Base-by-base conservation (phyloP, 2,113 vertebrate species). In the Jacana jacana region DNA sequence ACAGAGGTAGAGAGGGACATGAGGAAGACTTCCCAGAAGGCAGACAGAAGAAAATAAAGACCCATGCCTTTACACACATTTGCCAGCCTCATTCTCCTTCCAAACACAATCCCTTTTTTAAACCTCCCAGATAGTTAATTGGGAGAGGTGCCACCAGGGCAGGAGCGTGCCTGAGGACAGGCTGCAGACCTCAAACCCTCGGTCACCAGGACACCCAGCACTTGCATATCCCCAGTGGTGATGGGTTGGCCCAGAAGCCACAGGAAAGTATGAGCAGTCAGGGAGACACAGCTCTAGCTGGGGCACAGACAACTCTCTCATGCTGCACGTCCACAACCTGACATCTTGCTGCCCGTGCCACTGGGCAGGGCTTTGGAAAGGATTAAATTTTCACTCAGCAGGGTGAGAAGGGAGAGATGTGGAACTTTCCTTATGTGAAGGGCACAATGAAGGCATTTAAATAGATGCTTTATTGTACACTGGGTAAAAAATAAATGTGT, bases 211-310 rank as follows among this genome's bases (percentile, higher is more conserved):
- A 55, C 40, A 35, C 9, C 8, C 44, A 8, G 46, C 3, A 5
- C 33, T 68, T 11, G 4, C 7, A 33, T 16, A 31, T 28, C 65
- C 40, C 20, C 64, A 35, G 8, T 13, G 27, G 14, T 7, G n/a
- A 58, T 9, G 14, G 24, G 24, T 2, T 81, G 33, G 20, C 24
- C 37, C 28, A 13, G 37, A 64, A 55, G 40, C 11, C 19, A 15
- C 0, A 0, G 46, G 1, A 3, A 2, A 5, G 73, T 3, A 0
- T 0, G 3, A 69, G 61, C 51, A 42, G 46, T 35, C 23, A 16
- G 44, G 18, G 23, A 54, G 46, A 61, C 13, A 7, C 18, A 37
- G 44, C 81, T 64, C 9, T 11, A 24, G 54, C 66, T 46, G 48
- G 44, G 37, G 42, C 25, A 40, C 42, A 17, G 6, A 6, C 4